Evolutionary conservation across 2,797 vertebrate genomes (phyloP).

Genomic region (Epinephelus coioides): DNA sequence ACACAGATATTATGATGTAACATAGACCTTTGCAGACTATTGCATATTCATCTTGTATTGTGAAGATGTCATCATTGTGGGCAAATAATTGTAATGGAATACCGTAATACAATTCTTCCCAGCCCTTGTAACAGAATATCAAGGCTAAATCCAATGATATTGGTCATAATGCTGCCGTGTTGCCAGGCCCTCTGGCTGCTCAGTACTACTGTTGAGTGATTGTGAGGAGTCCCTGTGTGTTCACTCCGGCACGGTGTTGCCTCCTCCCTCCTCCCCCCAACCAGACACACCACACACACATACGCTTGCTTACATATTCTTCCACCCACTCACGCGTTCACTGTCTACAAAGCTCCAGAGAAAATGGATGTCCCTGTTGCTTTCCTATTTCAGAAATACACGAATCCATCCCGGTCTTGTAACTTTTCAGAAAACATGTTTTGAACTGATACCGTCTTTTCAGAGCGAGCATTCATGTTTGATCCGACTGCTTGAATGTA

Average conservation of each 20-base stretch:
- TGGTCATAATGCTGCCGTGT: slow-evolving; percentile 4
- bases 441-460: slow-evolving; percentile 2
- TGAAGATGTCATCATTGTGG: not conserved
- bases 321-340: slow-evolving; percentile 63
- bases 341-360: slow-evolving; percentile 47
- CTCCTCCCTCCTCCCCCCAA: slow-evolving; percentile 30
- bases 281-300: slow-evolving; percentile 15
- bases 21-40: not conserved
- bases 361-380: slow-evolving; percentile 53
- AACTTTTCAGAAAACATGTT: slow-evolving; percentile 21
- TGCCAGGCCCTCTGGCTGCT: slow-evolving; percentile 31
- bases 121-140: not conserved
- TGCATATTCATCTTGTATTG: not conserved
- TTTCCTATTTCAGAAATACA: slow-evolving; percentile 25
- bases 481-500: slow-evolving; percentile 4
- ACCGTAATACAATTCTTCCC: not conserved
- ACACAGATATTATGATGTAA: not conserved
- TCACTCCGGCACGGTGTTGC: slow-evolving; percentile 45
- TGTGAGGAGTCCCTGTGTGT: slow-evolving; percentile 59
- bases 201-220: slow-evolving; percentile 20
- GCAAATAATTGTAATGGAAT: not conserved
- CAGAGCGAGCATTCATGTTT: not conserved
- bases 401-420: slow-evolving; percentile 13
- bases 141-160: not conserved
- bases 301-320: slow-evolving; percentile 69